Percentiles rank a stretch among this genome's conserved stretches.
phyloP scores from a whole-genome alignment of 2,888 invertebrate species.

The Sphaeridia pumilis region DNA sequence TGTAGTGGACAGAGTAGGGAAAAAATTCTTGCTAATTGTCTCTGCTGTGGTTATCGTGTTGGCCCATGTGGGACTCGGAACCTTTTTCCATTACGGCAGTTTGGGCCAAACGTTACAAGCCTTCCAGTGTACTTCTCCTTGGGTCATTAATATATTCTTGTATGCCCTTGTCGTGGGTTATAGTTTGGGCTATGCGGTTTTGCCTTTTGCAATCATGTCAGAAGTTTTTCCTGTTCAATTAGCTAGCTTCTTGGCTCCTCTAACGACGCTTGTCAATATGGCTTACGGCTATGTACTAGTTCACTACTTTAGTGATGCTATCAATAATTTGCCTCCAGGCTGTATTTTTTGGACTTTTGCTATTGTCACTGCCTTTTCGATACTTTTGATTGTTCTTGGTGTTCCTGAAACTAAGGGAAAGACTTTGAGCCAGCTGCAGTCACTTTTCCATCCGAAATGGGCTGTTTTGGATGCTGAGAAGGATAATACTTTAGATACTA shows the following conservation, averaged over 20 bases:
- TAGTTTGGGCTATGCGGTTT: slow-evolving; percentile 51
- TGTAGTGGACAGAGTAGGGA: slow-evolving; percentile 51
- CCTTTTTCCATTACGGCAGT: slow-evolving; percentile 43
- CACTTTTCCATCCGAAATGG: no score
- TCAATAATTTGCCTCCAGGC: slow-evolving; percentile 45
- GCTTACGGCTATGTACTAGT: slow-evolving; percentile 50
- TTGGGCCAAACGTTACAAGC: slow-evolving; percentile 32
- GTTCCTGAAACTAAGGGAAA: slow-evolving; percentile 62
- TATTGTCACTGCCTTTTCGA: slow-evolving; percentile 46
- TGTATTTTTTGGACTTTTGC: slow-evolving; percentile 50
- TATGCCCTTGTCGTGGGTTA: slow-evolving; percentile 52
- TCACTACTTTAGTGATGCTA: slow-evolving; percentile 48
- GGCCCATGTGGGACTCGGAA: slow-evolving; percentile 46
- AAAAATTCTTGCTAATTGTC: slow-evolving; percentile 49
- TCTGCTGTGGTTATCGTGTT: slow-evolving; percentile 49
- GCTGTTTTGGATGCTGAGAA: no score
- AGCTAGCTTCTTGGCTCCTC: slow-evolving; percentile 52
- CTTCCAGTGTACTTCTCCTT: slow-evolving; percentile 43
- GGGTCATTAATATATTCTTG: slow-evolving; percentile 50
- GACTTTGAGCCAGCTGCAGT: slow-evolving; percentile 53
- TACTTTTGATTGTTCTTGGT: slow-evolving; percentile 39
- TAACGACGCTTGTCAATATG: slow-evolving; percentile 51
- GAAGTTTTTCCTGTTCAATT: slow-evolving; percentile 54
- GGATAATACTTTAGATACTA: no score
- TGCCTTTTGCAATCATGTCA: slow-evolving; percentile 52